A percentile compares a stretch with the other conserved stretches of the same genome.
These are phyloP conservation scores for Episyrphus balteatus DNA, from an alignment of 1,140 invertebrate genomes.

Conservation along the genomic window DNA sequence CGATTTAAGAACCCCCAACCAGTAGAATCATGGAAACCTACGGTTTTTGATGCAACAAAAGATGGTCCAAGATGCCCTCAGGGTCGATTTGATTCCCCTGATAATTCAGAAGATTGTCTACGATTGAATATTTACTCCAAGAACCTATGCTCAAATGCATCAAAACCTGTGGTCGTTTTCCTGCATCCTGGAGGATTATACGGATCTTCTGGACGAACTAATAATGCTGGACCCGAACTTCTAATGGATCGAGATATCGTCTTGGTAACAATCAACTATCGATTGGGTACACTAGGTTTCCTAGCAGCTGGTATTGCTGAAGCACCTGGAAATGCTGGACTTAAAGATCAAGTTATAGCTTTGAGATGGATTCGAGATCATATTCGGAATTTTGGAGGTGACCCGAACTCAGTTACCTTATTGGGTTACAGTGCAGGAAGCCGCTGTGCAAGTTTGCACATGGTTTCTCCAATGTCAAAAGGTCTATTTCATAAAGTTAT, in stretches of 20 bases:
- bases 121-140: slow-evolving; percentile 48
- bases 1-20: slow-evolving; percentile 44
- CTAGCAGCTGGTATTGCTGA: slow-evolving; percentile 47
- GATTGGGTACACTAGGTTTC: slow-evolving; percentile 47
- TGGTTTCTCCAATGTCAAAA: slow-evolving; percentile 41
- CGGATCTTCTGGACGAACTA: slow-evolving; percentile 33
- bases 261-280: slow-evolving; percentile 53
- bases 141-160: slow-evolving; percentile 17
- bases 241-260: slow-evolving; percentile 48
- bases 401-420: slow-evolving; percentile 55
- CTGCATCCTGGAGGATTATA: slow-evolving; percentile 40
- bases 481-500: slow-evolving; percentile 36
- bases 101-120: slow-evolving; percentile 52
- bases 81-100: slow-evolving; percentile 9
- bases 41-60: slow-evolving; percentile 38
- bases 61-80: slow-evolving; percentile 41
- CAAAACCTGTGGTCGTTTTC: slow-evolving; percentile 40
- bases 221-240: slow-evolving; percentile 41
- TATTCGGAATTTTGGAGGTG: slow-evolving; percentile 56
- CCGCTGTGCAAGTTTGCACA: slow-evolving; percentile 46
- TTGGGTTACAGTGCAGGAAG: slow-evolving; percentile 54
- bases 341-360: slow-evolving; percentile 58
- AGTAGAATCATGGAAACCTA: slow-evolving; percentile 37
- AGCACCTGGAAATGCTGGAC: slow-evolving; percentile 54
- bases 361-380: slow-evolving; percentile 57